These are phyloP conservation scores for Agapetus fuscipes DNA, from an alignment of 2,888 invertebrate species.

Conservation along the genomic window DNA sequence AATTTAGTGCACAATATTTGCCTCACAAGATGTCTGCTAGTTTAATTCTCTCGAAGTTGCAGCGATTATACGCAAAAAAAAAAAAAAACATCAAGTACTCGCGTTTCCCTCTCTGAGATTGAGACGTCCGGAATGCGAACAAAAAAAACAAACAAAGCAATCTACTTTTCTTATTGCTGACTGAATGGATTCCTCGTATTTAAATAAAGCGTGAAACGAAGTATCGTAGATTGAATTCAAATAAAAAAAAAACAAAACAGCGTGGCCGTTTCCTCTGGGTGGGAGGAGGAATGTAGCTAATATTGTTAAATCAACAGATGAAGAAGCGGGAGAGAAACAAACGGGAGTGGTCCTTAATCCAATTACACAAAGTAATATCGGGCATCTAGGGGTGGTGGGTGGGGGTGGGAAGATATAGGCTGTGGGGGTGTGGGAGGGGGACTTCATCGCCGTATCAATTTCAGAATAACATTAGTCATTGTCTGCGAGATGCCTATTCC, in stretches of 20 bases:
- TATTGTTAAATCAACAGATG: conserved; percentile 21
- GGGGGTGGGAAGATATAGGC: conserved; percentile 6
- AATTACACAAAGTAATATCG: conserved; percentile 22
- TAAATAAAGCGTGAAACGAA: background rate
- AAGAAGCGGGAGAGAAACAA: conserved; percentile 20
- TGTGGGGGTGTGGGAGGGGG: background rate
- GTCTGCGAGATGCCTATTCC: conserved; percentile 20
- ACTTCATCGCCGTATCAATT: conserved; percentile 21
- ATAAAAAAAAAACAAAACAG: background rate
- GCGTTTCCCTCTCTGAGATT: background rate
- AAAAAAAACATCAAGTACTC: background rate
- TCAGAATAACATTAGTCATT: conserved; percentile 22
- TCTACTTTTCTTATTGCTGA: background rate
- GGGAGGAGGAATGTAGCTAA: conserved; percentile 13
- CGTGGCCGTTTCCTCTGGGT: background rate
- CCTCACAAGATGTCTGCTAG: no score
- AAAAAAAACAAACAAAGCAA: background rate
- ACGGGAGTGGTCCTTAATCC: conserved; percentile 23
- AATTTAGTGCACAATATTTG: no score
- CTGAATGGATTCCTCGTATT: background rate
- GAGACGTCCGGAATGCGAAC: conserved; percentile 1
- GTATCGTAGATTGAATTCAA: background rate
- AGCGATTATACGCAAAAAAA: no score
- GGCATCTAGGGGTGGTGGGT: no score
- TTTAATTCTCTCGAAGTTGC: no score